phyloP scores from a whole-genome alignment of 35 echinoderm and acorn worm species.

The Heliocidaris erythrogramma region DNA sequence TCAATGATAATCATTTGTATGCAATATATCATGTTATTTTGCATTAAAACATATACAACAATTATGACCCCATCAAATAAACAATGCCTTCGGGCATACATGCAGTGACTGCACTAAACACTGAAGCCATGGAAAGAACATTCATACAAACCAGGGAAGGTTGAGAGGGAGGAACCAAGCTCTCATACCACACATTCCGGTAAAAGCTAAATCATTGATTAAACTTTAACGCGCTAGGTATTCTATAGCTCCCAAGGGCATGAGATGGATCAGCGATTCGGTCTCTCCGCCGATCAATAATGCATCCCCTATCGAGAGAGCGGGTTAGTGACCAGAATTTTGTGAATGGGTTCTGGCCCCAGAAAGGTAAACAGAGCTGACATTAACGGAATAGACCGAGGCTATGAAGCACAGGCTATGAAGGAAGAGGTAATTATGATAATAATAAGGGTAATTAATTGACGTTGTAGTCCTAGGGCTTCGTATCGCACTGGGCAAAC shows the following conservation, averaged over 20 bases:
- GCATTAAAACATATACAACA: too few species aligned
- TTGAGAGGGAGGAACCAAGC: background rate
- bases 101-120: background rate
- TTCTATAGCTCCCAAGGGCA: background rate
- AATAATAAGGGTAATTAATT: background rate
- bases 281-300: background rate
- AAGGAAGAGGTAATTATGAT: background rate
- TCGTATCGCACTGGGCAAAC: background rate
- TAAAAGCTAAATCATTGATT: constrained; percentile 13
- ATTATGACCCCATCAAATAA: background rate
- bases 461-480: background rate
- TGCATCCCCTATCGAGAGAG: background rate
- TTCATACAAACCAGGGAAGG: background rate
- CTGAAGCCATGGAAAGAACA: background rate
- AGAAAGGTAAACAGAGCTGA: background rate
- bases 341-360: background rate
- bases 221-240: background rate
- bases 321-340: background rate
- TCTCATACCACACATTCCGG: background rate
- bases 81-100: background rate
- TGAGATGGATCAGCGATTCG: background rate
- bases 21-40: too few species aligned
- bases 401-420: background rate
- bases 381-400: background rate
- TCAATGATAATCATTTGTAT: too few species aligned